Conservation (phyloP, 1,140 invertebrate species). For the Nixonia krombeini region DNA sequence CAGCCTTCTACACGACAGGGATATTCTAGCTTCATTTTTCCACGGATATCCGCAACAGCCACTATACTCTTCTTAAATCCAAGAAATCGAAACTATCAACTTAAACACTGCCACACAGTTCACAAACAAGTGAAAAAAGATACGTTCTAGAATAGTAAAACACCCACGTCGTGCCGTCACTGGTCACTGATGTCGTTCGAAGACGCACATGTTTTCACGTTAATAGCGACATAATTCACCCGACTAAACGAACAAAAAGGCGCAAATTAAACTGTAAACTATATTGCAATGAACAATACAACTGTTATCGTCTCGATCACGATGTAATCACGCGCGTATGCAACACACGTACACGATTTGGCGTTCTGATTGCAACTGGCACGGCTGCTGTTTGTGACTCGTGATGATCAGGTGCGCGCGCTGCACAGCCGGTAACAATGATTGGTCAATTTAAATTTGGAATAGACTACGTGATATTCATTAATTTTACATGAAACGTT, state of each 20-base stretch:
- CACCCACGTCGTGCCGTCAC: too few relatives aligned
- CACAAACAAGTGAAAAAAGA: constrained; percentile 48
- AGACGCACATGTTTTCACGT: constrained; percentile 13
- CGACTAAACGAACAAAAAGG: too few relatives aligned
- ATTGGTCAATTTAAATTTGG: constrained; percentile 17
- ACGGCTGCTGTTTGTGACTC: constrained; percentile 15
- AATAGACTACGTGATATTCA: background rate
- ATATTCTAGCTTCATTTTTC: constrained; percentile 72
- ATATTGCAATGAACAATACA: background rate
- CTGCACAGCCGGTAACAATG: constrained; percentile 29
- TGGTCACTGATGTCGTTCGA: too few relatives aligned
- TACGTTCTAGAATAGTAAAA: constrained; percentile 13
- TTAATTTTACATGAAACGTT: background rate
- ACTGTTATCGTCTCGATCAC: background rate
- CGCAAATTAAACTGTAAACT: constrained; percentile 5
- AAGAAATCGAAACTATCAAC: constrained; percentile 11
- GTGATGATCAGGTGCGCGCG: constrained; percentile 2
- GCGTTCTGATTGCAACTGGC: constrained; percentile 64
- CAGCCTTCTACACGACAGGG: constrained; percentile 76
- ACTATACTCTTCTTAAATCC: constrained; percentile 24
- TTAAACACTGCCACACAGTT: constrained; percentile 41
- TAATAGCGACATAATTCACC: background rate
- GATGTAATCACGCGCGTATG: constrained; percentile 16
- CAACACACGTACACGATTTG: constrained; percentile 49
- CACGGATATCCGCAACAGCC: constrained; percentile 1